Evolutionary conservation across 1,140 invertebrate species (phyloP).

Genomic region (Palaemon carinicauda): DNA sequence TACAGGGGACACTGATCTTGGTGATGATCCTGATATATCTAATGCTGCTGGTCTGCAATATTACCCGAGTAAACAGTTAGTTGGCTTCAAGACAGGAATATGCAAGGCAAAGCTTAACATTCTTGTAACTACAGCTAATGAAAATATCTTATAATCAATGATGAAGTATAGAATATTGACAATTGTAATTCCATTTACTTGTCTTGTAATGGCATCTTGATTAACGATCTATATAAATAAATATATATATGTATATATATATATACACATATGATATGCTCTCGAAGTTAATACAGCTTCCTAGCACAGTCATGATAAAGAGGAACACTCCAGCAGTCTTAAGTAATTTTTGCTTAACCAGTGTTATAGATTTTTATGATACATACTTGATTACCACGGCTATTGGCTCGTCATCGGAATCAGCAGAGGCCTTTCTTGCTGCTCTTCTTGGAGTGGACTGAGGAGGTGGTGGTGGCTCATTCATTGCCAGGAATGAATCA

Average conservation of each 20-base stretch:
- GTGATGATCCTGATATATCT: slow-evolving; percentile 39
- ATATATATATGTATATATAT: too few relatives aligned
- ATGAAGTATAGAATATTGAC: too few relatives aligned
- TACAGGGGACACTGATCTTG: slow-evolving; percentile 50
- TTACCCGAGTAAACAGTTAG: not conserved
- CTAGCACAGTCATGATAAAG: not conserved
- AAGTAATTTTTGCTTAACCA: not conserved
- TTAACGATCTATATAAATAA: too few relatives aligned
- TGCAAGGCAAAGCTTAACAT: too few relatives aligned
- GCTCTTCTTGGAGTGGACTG: slow-evolving; percentile 68
- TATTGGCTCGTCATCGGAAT: slow-evolving; percentile 79
- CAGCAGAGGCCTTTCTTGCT: slow-evolving; percentile 72
- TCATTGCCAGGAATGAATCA: slow-evolving; percentile 84
- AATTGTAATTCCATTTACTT: too few relatives aligned
- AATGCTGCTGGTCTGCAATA: slow-evolving; percentile 44
- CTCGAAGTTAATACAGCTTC: too few relatives aligned
- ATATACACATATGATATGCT: too few relatives aligned
- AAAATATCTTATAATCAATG: too few relatives aligned
- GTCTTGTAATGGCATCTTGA: too few relatives aligned
- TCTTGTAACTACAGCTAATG: too few relatives aligned
- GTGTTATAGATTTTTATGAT: not conserved
- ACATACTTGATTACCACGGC: slow-evolving; percentile 79
- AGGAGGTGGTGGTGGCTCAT: slow-evolving; percentile 74
- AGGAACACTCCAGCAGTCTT: not conserved
- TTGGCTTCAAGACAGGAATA: too few relatives aligned